Conservation (phyloP, 35 echinoderm and acorn worm species). For the Lytechinus variegatus region DNA sequence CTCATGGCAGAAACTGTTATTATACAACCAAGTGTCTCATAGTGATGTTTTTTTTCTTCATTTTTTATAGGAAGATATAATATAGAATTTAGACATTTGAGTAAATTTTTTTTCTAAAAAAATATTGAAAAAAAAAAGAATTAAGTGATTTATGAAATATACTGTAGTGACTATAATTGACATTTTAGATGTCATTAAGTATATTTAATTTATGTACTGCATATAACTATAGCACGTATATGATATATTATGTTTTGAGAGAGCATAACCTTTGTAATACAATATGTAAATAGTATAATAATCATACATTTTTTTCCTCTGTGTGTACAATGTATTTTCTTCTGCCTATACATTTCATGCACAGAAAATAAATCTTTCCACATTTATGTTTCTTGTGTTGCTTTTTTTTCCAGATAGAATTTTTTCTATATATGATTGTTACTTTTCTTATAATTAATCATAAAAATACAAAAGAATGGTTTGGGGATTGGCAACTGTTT, state of each 20-base stretch:
- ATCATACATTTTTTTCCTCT: neutral
- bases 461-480: neutral
- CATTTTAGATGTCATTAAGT: neutral
- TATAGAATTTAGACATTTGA: neutral
- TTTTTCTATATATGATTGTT: neutral
- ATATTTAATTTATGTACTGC: neutral
- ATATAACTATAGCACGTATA: neutral
- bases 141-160: neutral
- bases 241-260: neutral
- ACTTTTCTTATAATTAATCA: neutral
- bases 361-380: neutral
- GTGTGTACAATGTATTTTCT: neutral
- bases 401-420: neutral
- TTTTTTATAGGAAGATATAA: neutral
- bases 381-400: neutral
- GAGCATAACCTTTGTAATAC: conserved; percentile 12
- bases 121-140: neutral
- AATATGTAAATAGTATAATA: neutral
- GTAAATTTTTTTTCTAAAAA: neutral
- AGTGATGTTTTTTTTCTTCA: neutral
- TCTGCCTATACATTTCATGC: neutral
- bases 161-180: neutral
- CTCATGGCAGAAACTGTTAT: neutral
- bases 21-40: neutral
- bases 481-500: neutral